These are phyloP conservation scores for Thera britannica DNA, from an alignment of 2,888 invertebrate species.

Conservation along the genomic window DNA sequence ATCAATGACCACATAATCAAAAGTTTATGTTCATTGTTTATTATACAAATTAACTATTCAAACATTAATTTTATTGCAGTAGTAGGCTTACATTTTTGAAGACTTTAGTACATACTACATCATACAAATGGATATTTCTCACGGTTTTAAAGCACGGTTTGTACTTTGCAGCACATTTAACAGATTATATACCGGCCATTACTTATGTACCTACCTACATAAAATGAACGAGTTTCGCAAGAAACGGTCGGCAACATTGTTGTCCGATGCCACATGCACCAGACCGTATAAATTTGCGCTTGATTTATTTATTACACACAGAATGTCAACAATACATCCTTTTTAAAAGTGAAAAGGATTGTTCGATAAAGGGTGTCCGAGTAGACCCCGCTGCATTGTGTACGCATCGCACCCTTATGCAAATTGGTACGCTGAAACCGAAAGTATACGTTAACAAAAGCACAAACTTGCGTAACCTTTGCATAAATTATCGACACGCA, in stretches of 20 bases:
- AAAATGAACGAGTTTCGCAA: slow-evolving; percentile 47
- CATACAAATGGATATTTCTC: slow-evolving; percentile 45
- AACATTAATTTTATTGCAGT: slow-evolving; percentile 42
- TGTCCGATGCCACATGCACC: slow-evolving; percentile 59
- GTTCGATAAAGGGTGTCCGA: slow-evolving; percentile 69
- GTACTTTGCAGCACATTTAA: slow-evolving; percentile 43
- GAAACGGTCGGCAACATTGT: slow-evolving; percentile 68
- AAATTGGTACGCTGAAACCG: slow-evolving; percentile 82
- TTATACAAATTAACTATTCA: slow-evolving; percentile 66
- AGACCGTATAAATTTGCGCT: slow-evolving; percentile 73
- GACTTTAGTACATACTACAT: slow-evolving; percentile 1
- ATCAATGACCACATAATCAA: slow-evolving; percentile 75
- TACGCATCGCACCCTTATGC: slow-evolving; percentile 69
- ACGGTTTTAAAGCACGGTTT: slow-evolving; percentile 46
- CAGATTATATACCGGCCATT: slow-evolving; percentile 50
- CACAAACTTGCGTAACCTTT: slow-evolving; percentile 69
- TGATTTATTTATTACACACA: slow-evolving; percentile 82
- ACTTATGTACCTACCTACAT: slow-evolving; percentile 44
- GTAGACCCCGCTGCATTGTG: slow-evolving; percentile 57
- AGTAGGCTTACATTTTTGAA: slow-evolving; percentile 12
- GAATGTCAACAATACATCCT: slow-evolving; percentile 78
- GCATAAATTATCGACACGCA: slow-evolving; percentile 81
- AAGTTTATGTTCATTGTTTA: slow-evolving; percentile 76
- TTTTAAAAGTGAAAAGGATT: slow-evolving; percentile 81
- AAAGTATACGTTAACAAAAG: slow-evolving; percentile 71